Percentiles rank a stretch among this genome's conserved stretches.
phyloP scores from a whole-genome alignment of 1,140 invertebrate species.

The Penaeus chinensis region DNA sequence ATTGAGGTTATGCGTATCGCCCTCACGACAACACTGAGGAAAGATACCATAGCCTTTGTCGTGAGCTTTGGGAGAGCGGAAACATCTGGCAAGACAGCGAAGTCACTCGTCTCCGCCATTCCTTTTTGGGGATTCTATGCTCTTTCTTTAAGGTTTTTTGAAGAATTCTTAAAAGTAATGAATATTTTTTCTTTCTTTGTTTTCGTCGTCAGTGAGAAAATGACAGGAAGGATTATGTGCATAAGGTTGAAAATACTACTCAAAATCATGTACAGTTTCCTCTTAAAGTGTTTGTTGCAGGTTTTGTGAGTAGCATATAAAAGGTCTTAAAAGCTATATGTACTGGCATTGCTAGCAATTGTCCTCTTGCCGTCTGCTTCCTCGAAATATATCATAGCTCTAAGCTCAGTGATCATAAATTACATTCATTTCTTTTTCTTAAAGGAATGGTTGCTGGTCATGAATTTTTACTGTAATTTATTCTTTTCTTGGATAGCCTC shows the following conservation, averaged over 20 bases:
- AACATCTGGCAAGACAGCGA: too few relatives aligned
- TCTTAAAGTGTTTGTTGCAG: constrained; percentile 42
- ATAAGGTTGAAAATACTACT: constrained; percentile 50
- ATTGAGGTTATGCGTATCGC: too few relatives aligned
- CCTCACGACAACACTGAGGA: too few relatives aligned
- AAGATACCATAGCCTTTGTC: too few relatives aligned
- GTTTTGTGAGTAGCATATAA: constrained; percentile 57
- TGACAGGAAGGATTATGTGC: constrained; percentile 44
- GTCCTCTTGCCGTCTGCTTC: constrained; percentile 14
- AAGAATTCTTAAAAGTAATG: constrained; percentile 33
- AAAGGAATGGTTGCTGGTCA: too few relatives aligned
- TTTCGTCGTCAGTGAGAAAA: constrained; percentile 7
- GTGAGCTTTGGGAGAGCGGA: too few relatives aligned
- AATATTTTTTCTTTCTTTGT: background rate
- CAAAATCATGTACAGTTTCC: constrained; percentile 55
- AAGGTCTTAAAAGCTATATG: constrained; percentile 49
- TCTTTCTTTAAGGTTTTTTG: background rate
- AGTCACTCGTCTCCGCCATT: too few relatives aligned
- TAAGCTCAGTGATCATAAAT: constrained; percentile 29
- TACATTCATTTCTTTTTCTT: too few relatives aligned
- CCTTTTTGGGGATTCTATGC: background rate
- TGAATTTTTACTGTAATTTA: too few relatives aligned
- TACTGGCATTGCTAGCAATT: constrained; percentile 51
- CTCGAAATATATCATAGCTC: constrained; percentile 34
- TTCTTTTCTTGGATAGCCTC: too few relatives aligned